Conservation (phyloP, 1,140 invertebrate genomes). For the Pseudachorutes palmiensis region DNA sequence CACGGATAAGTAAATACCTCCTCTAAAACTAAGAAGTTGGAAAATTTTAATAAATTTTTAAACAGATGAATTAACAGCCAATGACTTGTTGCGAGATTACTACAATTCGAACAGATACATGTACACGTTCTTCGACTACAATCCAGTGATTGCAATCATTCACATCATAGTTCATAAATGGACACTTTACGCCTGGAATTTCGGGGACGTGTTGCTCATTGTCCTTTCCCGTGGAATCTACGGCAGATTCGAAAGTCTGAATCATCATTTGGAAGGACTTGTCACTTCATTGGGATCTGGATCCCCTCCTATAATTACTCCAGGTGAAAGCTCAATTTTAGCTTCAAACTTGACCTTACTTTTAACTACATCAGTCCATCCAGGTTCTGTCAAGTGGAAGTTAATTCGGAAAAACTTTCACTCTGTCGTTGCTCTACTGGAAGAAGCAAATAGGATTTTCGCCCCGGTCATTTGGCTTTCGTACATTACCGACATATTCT, state of each 20-base stretch:
- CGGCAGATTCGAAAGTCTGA: slow-evolving; percentile 19
- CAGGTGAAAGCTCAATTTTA: too few species aligned
- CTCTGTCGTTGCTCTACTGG: slow-evolving; percentile 18
- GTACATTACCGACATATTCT: slow-evolving; percentile 32
- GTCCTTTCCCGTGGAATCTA: slow-evolving; percentile 27
- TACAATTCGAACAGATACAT: slow-evolving; percentile 30
- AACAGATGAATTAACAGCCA: slow-evolving; percentile 8
- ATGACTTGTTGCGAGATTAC: slow-evolving; percentile 27
- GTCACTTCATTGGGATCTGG: neutral
- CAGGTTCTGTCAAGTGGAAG: slow-evolving; percentile 29
- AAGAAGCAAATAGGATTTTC: slow-evolving; percentile 30
- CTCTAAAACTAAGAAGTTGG: neutral
- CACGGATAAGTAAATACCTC: neutral
- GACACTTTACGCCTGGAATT: slow-evolving; percentile 31
- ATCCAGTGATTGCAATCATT: slow-evolving; percentile 9
- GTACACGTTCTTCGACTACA: slow-evolving; percentile 24
- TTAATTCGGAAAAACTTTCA: slow-evolving; percentile 25
- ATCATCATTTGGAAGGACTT: slow-evolving; percentile 17
- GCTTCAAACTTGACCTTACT: too few species aligned
- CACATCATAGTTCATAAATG: slow-evolving; percentile 27
- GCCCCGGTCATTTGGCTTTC: slow-evolving; percentile 35
- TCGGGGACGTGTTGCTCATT: slow-evolving; percentile 31
- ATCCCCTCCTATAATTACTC: too few species aligned
- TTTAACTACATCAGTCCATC: too few species aligned
- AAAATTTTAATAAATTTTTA: neutral